Conservation (phyloP, 2,113 vertebrate species). For the Aegypius monachus region DNA sequence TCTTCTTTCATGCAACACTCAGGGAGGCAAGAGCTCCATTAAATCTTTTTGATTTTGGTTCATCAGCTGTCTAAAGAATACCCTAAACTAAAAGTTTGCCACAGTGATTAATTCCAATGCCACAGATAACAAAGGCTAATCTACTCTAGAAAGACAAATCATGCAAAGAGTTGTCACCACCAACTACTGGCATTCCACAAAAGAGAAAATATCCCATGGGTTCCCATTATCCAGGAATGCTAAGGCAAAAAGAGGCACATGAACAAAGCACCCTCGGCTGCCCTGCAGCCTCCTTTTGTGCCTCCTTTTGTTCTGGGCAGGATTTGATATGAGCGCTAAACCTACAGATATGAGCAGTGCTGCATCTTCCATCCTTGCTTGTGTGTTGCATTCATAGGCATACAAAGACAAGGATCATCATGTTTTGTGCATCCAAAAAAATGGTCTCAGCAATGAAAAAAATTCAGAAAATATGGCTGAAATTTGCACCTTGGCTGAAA, state of each 20-base stretch:
- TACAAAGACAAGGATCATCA: neutral
- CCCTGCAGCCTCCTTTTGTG: neutral
- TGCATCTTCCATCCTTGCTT: neutral
- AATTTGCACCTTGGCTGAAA: neutral
- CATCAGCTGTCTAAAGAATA: slow-evolving; percentile 29
- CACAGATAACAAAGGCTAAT: slow-evolving; percentile 24
- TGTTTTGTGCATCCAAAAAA: neutral
- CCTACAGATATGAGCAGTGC: neutral
- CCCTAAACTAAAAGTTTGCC: slow-evolving; percentile 1
- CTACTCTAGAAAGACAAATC: neutral
- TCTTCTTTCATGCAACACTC: neutral
- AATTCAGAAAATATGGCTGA: neutral
- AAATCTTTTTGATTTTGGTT: slow-evolving; percentile 12
- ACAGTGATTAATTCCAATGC: slow-evolving; percentile 41
- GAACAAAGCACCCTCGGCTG: neutral
- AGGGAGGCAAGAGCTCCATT: neutral
- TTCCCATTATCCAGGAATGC: neutral
- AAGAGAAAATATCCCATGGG: neutral
- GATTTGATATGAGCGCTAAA: neutral
- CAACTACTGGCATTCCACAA: neutral
- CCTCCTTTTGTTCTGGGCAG: neutral
- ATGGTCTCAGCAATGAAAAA: neutral
- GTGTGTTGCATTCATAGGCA: neutral
- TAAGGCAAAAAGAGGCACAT: neutral
- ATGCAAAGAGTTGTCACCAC: neutral